Evolutionary conservation across 2,113 vertebrate species (phyloP).

Genomic region (Gymnobelideus leadbeateri): DNA sequence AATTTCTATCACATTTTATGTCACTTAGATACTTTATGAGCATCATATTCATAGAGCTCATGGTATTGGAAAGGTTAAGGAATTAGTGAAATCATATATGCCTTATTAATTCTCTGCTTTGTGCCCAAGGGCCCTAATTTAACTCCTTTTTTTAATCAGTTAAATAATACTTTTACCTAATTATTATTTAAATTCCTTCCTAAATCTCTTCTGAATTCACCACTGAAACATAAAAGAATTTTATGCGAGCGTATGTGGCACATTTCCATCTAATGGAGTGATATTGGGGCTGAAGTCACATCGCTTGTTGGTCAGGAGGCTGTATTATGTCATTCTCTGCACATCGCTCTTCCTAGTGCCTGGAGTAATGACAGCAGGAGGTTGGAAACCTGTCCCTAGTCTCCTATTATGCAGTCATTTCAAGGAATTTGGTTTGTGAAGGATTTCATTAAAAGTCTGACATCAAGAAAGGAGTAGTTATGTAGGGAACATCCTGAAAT

Average conservation of each 20-base stretch:
- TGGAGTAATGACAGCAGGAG: not conserved
- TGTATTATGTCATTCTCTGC: not conserved
- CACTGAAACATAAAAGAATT: constrained; percentile 48
- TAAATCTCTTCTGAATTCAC: constrained; percentile 55
- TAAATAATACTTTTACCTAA: constrained; percentile 16
- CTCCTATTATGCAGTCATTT: not conserved
- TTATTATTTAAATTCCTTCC: constrained; percentile 54
- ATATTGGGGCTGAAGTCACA: not conserved
- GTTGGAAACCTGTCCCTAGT: not conserved
- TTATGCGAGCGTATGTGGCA: not conserved
- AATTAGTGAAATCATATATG: constrained; percentile 42
- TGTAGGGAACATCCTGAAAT: not conserved
- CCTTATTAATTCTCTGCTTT: constrained; percentile 47
- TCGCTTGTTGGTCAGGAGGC: not conserved
- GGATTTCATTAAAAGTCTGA: not conserved
- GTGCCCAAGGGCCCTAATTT: constrained; percentile 8
- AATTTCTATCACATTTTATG: constrained; percentile 38
- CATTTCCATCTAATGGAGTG: not conserved
- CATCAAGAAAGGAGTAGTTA: not conserved
- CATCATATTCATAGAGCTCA: constrained; percentile 41
- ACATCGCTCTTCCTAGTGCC: not conserved
- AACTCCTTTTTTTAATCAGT: constrained; percentile 34
- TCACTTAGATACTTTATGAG: constrained; percentile 46
- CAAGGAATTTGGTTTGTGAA: not conserved
- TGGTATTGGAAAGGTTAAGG: constrained; percentile 41